Percentiles rank a stretch among this genome's conserved stretches.
These are phyloP conservation scores for Drosophila gunungcola DNA, from an alignment of 1,140 invertebrate genomes.

Conservation along the genomic window DNA sequence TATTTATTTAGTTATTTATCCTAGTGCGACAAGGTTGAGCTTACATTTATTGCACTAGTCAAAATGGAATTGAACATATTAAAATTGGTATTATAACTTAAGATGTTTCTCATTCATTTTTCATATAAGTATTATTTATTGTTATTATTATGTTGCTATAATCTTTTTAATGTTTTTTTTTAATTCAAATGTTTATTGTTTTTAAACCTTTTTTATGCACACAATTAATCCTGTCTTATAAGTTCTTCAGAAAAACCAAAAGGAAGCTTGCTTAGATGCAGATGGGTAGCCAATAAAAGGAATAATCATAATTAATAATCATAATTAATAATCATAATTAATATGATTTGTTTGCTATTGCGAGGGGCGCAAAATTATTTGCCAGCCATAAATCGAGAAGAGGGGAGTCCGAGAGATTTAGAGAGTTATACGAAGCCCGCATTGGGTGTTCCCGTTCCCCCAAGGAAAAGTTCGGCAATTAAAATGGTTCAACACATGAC, in stretches of 20 bases:
- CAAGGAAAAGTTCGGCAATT: conserved; percentile 71
- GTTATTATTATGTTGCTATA: no score
- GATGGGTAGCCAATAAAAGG: conserved; percentile 67
- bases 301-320: conserved; percentile 46
- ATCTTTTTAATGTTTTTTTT: no score
- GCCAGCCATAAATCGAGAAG: conserved; percentile 61
- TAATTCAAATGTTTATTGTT: no score
- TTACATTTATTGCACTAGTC: neutral
- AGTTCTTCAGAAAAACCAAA: no score
- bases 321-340: conserved; percentile 56
- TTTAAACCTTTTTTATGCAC: no score
- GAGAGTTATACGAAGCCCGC: conserved; percentile 46
- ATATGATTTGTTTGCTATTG: conserved; percentile 69
- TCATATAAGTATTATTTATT: no score
- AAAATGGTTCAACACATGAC: conserved; percentile 67
- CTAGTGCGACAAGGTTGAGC: no score
- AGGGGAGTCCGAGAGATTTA: conserved; percentile 36
- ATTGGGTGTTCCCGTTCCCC: conserved; percentile 24
- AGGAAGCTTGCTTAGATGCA: conserved; percentile 28
- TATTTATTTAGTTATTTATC: no score
- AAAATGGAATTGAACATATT: neutral
- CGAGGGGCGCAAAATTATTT: conserved; percentile 72
- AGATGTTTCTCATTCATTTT: no score
- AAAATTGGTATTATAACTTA: no score
- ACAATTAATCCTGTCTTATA: no score